phyloP scores from a whole-genome alignment of 2,113 vertebrate genomes.

The Himantopus leucocephalus region DNA sequence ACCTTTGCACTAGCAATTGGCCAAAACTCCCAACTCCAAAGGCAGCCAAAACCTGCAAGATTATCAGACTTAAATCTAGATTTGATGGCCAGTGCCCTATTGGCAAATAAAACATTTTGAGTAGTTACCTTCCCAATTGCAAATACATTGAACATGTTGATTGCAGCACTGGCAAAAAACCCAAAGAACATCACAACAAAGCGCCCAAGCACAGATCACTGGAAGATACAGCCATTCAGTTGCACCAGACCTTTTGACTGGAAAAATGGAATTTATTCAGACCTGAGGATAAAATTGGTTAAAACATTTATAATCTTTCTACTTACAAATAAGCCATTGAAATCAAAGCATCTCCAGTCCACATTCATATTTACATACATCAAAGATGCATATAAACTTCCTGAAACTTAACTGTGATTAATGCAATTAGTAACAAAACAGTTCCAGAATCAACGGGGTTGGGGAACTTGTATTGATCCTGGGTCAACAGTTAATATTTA shows the following conservation, averaged over 20 bases:
- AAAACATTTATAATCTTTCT: not conserved
- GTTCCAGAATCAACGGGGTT: not conserved
- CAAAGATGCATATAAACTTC: not conserved
- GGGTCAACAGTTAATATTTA: not conserved
- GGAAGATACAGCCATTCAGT: not conserved
- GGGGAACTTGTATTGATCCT: not conserved
- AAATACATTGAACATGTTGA: not conserved
- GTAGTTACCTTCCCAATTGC: not conserved
- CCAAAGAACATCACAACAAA: not conserved
- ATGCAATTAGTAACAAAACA: not conserved
- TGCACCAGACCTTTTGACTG: not conserved
- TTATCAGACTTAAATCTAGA: not conserved
- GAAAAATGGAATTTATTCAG: not conserved
- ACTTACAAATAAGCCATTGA: not conserved
- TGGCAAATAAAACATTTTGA: not conserved
- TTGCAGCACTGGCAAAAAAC: not conserved
- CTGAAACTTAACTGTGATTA: not conserved
- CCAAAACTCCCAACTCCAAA: not conserved
- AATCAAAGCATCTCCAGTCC: not conserved
- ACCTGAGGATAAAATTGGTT: not conserved
- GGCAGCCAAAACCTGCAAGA: not conserved
- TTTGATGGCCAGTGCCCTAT: not conserved
- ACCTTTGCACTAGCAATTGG: not conserved
- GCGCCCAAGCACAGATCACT: not conserved
- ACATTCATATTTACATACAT: not conserved